Percentiles rank a stretch among this genome's conserved stretches.
Conservation (phyloP, 2,797 vertebrate species). For the Yasuhikotakia modesta region DNA sequence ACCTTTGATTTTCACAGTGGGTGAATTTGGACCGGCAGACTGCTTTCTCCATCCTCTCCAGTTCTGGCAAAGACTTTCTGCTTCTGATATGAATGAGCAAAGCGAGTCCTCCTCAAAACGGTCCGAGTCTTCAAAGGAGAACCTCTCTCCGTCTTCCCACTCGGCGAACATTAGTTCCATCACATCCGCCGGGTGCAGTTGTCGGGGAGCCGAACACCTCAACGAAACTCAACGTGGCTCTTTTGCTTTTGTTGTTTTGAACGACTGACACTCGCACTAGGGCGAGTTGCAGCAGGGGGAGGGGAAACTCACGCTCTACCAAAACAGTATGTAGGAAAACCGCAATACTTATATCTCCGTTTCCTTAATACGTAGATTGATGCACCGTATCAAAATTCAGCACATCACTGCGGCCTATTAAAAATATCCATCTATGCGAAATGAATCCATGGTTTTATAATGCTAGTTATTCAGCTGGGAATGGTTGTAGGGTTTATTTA, state of each 20-base stretch:
- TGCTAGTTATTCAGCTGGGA: conserved; percentile 5
- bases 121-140: conserved; percentile 98
- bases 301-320: conserved; percentile 65
- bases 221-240: not conserved
- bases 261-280: conserved; percentile 44
- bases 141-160: conserved; percentile 99
- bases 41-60: conserved; percentile 99
- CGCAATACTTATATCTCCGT: not conserved
- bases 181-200: conserved; percentile 72
- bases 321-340: conserved; percentile 67
- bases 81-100: conserved; percentile 98
- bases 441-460: conserved; percentile 44
- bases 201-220: conserved; percentile 38
- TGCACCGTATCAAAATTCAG: conserved; percentile 39
- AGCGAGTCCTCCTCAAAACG: conserved; percentile 98
- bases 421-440: conserved; percentile 1
- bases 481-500: not conserved
- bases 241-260: conserved; percentile 51
- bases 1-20: conserved; percentile 94
- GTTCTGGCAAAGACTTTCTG: conserved; percentile 97
- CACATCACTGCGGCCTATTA: conserved; percentile 12
- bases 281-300: conserved; percentile 62
- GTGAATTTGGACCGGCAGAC: conserved; percentile 95
- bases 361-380: not conserved
- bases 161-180: conserved; percentile 99